These are phyloP conservation scores for Pollachius pollachius DNA, from an alignment of 2,113 vertebrate species.

Conservation along the genomic window DNA sequence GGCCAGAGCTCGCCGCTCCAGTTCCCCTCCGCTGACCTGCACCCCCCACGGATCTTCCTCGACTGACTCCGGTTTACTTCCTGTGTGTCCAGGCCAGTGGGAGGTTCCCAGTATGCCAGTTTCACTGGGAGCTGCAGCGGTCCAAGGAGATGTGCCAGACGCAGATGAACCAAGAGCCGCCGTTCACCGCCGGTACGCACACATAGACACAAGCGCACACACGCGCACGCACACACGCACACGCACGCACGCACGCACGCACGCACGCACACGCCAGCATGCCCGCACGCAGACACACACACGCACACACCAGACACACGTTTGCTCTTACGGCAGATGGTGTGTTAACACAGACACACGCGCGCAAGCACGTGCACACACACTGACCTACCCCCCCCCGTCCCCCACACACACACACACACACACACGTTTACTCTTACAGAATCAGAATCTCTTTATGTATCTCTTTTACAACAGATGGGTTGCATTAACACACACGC, in stretches of 20 bases:
- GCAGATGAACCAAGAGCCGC: slow-evolving; percentile 26
- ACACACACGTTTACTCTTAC: too few relatives aligned
- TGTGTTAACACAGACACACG: slow-evolving; percentile 50
- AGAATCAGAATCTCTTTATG: too few relatives aligned
- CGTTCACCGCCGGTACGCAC: slow-evolving; percentile 37
- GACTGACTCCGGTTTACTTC: background rate
- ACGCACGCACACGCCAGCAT: background rate
- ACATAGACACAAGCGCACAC: slow-evolving; percentile 1
- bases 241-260: background rate
- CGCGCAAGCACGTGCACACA: background rate
- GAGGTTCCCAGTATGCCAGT: slow-evolving; percentile 64
- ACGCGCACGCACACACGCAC: slow-evolving; percentile 10
- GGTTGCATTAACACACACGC: too few relatives aligned
- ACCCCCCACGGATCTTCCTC: too few relatives aligned
- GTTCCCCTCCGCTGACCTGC: too few relatives aligned
- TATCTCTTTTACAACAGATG: too few relatives aligned
- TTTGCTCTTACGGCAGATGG: too few relatives aligned
- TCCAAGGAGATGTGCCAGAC: slow-evolving; percentile 55
- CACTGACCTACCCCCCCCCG: background rate
- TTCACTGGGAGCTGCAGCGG: slow-evolving; percentile 67
- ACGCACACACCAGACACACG: background rate
- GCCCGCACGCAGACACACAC: background rate
- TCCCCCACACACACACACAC: too few relatives aligned
- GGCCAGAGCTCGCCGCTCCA: too few relatives aligned
- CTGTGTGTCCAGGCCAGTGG: slow-evolving; percentile 49